Evolutionary conservation across 2,888 invertebrate species (phyloP).

Genomic region (Lithophane leautieri): DNA sequence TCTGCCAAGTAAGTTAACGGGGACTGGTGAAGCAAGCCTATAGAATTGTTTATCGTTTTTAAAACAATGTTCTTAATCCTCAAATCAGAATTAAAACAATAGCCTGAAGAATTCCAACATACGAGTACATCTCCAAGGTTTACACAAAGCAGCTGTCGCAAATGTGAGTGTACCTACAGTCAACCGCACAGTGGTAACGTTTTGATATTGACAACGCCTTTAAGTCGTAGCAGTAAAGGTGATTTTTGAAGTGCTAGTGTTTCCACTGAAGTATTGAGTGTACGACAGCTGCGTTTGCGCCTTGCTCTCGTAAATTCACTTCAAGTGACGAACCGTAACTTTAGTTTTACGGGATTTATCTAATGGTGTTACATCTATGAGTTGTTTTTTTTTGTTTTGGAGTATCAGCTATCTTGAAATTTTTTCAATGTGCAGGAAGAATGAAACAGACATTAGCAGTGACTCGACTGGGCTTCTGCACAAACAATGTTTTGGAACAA

Average conservation of each 20-base stretch:
- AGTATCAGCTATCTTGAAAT: not conserved
- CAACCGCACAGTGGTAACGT: not conserved
- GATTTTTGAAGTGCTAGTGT: not conserved
- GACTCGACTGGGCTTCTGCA: not conserved
- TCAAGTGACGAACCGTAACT: slow-evolving; percentile 59
- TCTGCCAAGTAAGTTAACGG: not conserved
- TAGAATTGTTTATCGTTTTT: not conserved
- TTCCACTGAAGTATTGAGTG: not conserved
- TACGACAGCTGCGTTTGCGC: slow-evolving; percentile 78
- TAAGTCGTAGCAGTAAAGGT: not conserved
- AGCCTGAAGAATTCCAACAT: slow-evolving; percentile 45
- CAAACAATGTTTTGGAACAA: not conserved
- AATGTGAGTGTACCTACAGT: slow-evolving; percentile 59
- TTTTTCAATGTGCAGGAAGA: not conserved
- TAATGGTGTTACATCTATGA: slow-evolving; percentile 40
- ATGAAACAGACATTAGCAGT: not conserved
- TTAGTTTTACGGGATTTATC: slow-evolving; percentile 62
- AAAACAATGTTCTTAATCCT: slow-evolving; percentile 21
- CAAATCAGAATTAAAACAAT: slow-evolving; percentile 44
- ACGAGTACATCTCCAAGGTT: slow-evolving; percentile 60
- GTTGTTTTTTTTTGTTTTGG: not conserved
- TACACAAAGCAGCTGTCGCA: slow-evolving; percentile 69
- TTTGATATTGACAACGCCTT: not conserved
- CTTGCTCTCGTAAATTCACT: slow-evolving; percentile 73
- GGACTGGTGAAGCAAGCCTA: not conserved